Evolutionary conservation across 1,140 invertebrate genomes (phyloP), one percentile per base, ranked within the genome.

Genomic region (Tyrophagus putrescentiae): DNA sequence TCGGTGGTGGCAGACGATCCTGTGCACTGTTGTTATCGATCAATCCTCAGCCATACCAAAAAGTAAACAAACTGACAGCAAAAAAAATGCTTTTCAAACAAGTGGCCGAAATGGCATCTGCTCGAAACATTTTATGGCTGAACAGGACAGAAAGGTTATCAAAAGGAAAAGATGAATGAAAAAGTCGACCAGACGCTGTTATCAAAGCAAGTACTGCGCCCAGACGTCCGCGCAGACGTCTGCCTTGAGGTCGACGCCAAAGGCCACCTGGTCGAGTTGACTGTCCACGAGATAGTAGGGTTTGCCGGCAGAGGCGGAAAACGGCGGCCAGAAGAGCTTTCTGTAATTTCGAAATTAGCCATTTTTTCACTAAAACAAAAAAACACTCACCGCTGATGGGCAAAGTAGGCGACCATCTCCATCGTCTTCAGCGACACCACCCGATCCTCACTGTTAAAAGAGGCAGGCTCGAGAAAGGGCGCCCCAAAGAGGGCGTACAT

Each of bases 401-500:
- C 31, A 5, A 58, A 41, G 45, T 58, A 23, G 9, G 34, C 21
- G n/a, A 58, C 21, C n/a, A 39, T 58, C 27, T 42, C 18, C 41
- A 58, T 58, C 1, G 32, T 53, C 32, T 58, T 33, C 32, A 58
- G 23, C 32, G 56, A 58, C 23, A 58, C 33, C 28, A 34, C 6
- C 27, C 56, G 29, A 41, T 58, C 56, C 1, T 16, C n/a, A 27
- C 28, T 7, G 45, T 58, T 33, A 42, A 58, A 58, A 23, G 31
- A n/a, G 11, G 33, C 28, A 2, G 29, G 31, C 32, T 58, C 23
- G 13, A 41, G 34, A 48, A 58, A 58, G 2, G 56, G 56, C 13
- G 32, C 31, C 28, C 56, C 56, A 58, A 58, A 58, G 1, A 58
- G 25, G 28, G 56, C 56, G n/a, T 25, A 58, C 33, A 41, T 41